Evolutionary conservation across 2,113 vertebrate species (phyloP), one percentile per base, ranked within the genome.

Genomic region (Lycaon pictus): DNA sequence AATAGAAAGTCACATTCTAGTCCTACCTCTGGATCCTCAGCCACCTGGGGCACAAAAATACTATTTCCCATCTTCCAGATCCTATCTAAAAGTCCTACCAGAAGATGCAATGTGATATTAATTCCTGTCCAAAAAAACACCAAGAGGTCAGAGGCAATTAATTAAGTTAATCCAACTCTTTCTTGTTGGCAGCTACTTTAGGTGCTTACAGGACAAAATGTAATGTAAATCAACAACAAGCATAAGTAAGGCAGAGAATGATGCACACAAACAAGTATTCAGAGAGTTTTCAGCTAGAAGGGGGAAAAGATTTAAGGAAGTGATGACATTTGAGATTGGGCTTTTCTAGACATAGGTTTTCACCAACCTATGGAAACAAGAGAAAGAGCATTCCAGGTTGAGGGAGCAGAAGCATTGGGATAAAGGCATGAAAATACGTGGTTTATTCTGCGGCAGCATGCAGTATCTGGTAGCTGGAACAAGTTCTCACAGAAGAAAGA

Each of bases 281-380:
- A 43, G 37, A 80, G 15, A 6, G 15, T 29, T 76, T 88, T 88
- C 35, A 92, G n/a, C 12, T 27, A 94, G 9, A 29, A 92, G 48
- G 11, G 11, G 63, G 20, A 69, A 69, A 85, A 83, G 23, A 80
- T 51, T 86, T 11, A 77, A 27, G 6, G 69, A 93, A 89, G 32
- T 63, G 32, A 15, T 20, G 65, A 95, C 29, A 90, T 29, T 65
- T 95, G 79, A 87, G 32, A 77, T 11, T 58, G 22, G 60, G 35
- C 32, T 85, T 80, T 93, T 89, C 90, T 74, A 79, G 67, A 92
- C 76, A 19, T 16, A 83, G 5, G 5, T 87, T 95, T 93, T 82
- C 62, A 56, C 83, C 62, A 43, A 35, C 43, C 43, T 43, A 22
- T 23, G 7, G 55, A 84, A 88, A 92, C 10, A n/a, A 95, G 4